Evolutionary conservation across 64 coral and sea anemone genomes (phyloP).

Genomic region (Dendronephthya gigantea): DNA sequence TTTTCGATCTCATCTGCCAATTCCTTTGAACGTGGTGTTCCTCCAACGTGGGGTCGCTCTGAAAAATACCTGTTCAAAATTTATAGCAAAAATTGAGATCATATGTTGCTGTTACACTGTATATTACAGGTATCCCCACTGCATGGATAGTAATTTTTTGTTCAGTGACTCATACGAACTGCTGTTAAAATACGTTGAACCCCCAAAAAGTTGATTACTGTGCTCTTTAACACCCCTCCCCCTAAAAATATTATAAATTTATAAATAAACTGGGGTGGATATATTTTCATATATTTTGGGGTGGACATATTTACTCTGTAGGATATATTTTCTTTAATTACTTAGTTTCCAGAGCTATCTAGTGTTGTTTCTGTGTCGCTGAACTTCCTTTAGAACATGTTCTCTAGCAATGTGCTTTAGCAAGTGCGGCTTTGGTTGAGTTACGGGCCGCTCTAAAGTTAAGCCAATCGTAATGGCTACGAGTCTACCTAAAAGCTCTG

Average conservation of each 20-base stretch:
- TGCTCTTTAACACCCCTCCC: too few relatives aligned
- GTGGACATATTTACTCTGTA: background rate
- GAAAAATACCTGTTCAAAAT: background rate
- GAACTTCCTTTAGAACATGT: background rate
- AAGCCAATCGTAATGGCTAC: background rate
- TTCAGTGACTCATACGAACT: too few relatives aligned
- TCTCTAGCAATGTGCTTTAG: background rate
- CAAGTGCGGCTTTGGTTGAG: background rate
- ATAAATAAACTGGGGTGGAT: too few relatives aligned
- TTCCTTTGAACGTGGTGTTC: background rate
- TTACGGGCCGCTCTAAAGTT: background rate
- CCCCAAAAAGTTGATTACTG: too few relatives aligned
- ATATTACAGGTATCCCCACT: too few relatives aligned
- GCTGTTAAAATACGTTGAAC: too few relatives aligned
- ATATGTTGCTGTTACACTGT: too few relatives aligned
- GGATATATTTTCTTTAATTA: background rate
- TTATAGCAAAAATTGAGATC: background rate
- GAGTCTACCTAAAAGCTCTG: background rate
- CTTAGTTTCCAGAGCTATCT: constrained; percentile 17
- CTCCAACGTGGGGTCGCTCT: too few relatives aligned
- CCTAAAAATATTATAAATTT: too few relatives aligned
- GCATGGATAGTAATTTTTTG: too few relatives aligned
- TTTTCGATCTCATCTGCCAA: background rate
- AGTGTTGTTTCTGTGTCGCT: constrained; percentile 5
- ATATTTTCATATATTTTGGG: too few relatives aligned